Percentiles rank a stretch among this genome's conserved stretches.
These are phyloP conservation scores for Meghimatium bilineatum DNA, from an alignment of 2,888 invertebrate genomes.

Conservation along the genomic window DNA sequence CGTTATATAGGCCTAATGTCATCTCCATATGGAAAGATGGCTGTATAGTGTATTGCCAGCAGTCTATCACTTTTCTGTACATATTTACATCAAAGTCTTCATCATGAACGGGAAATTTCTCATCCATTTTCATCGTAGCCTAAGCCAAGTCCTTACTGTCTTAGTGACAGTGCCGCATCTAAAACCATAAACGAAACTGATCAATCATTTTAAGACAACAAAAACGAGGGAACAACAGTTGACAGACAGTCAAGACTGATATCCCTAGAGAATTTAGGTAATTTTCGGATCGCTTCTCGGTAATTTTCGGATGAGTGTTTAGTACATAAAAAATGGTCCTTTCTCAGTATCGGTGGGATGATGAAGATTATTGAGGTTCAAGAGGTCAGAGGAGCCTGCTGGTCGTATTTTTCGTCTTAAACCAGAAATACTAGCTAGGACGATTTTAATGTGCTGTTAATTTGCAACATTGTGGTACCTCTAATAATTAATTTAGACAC, in stretches of 20 bases:
- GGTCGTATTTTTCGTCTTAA: too few species aligned
- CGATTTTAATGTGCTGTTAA: too few species aligned
- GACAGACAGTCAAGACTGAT: background rate
- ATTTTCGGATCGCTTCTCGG: slow-evolving; percentile 42
- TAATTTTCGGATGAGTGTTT: slow-evolving; percentile 42
- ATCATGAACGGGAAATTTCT: background rate
- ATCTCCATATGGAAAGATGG: too few species aligned
- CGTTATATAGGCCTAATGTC: too few species aligned
- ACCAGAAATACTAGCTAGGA: too few species aligned
- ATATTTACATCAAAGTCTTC: too few species aligned
- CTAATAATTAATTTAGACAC: too few species aligned
- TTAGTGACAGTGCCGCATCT: background rate
- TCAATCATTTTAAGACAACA: slow-evolving; percentile 1
- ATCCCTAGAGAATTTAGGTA: background rate
- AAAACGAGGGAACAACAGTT: background rate
- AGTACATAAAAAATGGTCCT: slow-evolving; percentile 13
- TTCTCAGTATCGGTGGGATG: background rate
- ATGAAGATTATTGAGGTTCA: background rate
- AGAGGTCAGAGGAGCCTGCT: background rate
- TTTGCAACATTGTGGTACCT: too few species aligned
- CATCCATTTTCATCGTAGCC: background rate
- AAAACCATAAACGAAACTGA: background rate
- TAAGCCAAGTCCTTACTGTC: background rate
- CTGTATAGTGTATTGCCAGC: too few species aligned
- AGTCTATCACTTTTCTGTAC: too few species aligned